These are phyloP conservation scores for Plusia festucae DNA, from an alignment of 2,888 invertebrate genomes.

Conservation along the genomic window DNA sequence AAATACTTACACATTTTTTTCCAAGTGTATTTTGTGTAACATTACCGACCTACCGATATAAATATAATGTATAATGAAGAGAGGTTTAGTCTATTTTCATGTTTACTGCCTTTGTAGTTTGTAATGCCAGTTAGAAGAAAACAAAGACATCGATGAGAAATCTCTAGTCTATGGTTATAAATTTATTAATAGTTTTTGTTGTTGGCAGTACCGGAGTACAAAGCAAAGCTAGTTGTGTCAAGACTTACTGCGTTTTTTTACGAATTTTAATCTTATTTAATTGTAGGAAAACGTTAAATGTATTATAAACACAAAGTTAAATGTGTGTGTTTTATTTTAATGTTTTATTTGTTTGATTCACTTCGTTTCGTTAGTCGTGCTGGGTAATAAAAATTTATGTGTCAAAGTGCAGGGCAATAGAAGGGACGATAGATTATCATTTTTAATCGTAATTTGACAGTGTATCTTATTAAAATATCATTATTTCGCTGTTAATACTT, in stretches of 20 bases:
- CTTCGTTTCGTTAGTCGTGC: conserved; percentile 39
- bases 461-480: conserved; percentile 59
- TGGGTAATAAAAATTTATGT: conserved; percentile 73
- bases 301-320: conserved; percentile 56
- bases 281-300: conserved; percentile 74
- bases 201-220: conserved; percentile 77
- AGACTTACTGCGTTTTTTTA: conserved; percentile 81
- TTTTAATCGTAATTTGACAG: conserved; percentile 66
- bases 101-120: not conserved
- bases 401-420: conserved; percentile 80
- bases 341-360: conserved; percentile 25
- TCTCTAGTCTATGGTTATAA: conserved; percentile 33
- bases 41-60: too few species aligned
- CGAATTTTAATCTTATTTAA: conserved; percentile 67
- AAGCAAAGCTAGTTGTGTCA: conserved; percentile 87
- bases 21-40: too few species aligned
- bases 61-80: too few species aligned
- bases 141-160: not conserved
- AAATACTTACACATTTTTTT: too few species aligned
- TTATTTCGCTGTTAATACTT: conserved; percentile 55
- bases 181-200: conserved; percentile 51
- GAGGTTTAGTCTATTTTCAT: too few species aligned
- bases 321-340: conserved; percentile 59
- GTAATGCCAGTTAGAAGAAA: not conserved
- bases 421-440: conserved; percentile 78